Conservation (phyloP, 2,888 invertebrate genomes). For the Drosophila aldrichi region DNA sequence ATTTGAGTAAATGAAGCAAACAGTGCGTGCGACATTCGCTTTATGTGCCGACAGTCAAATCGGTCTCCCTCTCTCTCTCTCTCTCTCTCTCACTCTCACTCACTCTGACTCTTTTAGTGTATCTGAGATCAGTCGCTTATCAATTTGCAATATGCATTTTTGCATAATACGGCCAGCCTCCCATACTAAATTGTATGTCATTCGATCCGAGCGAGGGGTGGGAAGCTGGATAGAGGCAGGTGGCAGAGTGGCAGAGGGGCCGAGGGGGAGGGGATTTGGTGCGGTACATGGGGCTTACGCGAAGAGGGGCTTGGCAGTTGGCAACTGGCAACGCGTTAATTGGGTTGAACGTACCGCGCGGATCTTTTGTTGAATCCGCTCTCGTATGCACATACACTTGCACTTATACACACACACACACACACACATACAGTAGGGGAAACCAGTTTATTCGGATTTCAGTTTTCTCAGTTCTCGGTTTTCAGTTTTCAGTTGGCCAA, state of each 20-base stretch:
- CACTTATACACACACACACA: not conserved
- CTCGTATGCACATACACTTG: slow-evolving; percentile 13
- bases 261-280: too few relatives aligned
- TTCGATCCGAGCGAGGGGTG: slow-evolving; percentile 18
- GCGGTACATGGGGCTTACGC: not conserved
- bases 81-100: not conserved
- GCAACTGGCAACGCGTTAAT: slow-evolving; percentile 76
- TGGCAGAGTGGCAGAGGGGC: too few relatives aligned
- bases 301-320: slow-evolving; percentile 9
- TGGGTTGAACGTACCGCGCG: slow-evolving; percentile 83
- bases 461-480: slow-evolving; percentile 31
- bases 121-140: slow-evolving; percentile 62
- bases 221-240: too few relatives aligned
- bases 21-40: slow-evolving; percentile 80
- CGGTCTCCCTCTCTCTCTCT: not conserved
- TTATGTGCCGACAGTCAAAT: slow-evolving; percentile 72
- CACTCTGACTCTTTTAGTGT: slow-evolving; percentile 8
- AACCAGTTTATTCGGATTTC: slow-evolving; percentile 59
- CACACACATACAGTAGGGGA: not conserved
- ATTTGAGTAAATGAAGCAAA: slow-evolving; percentile 78
- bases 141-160: slow-evolving; percentile 79
- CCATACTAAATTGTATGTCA: slow-evolving; percentile 59
- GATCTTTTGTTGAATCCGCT: slow-evolving; percentile 55
- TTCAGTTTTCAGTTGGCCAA: slow-evolving; percentile 47
- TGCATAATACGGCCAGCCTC: slow-evolving; percentile 66